Conservation (phyloP, 2,888 invertebrate genomes). For the Harpalus rubripes region DNA sequence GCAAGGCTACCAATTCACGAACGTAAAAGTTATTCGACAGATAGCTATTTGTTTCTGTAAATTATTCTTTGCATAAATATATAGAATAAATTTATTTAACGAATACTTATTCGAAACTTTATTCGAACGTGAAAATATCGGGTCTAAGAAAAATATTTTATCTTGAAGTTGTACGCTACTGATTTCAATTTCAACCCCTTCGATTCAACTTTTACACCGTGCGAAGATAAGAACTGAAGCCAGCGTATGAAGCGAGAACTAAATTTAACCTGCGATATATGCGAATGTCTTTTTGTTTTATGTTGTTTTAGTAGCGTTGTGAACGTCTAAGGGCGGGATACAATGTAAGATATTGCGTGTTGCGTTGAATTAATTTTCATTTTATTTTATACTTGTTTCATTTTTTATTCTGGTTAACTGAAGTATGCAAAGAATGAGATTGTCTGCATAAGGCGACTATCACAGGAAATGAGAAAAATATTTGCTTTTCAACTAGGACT, state of each 20-base stretch:
- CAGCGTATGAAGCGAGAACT: conserved; percentile 59
- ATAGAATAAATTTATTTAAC: too few species aligned
- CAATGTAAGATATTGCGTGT: conserved; percentile 60
- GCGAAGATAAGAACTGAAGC: conserved; percentile 52
- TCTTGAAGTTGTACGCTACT: not conserved
- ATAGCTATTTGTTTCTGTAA: too few species aligned
- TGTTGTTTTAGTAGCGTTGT: conserved; percentile 58
- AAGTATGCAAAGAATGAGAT: conserved; percentile 20
- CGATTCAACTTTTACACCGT: conserved; percentile 51
- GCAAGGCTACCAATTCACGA: too few species aligned
- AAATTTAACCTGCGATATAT: conserved; percentile 62
- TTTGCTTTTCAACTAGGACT: not conserved
- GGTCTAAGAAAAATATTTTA: not conserved
- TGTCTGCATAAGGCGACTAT: conserved; percentile 11
- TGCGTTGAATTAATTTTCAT: conserved; percentile 50
- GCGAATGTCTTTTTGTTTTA: conserved; percentile 65
- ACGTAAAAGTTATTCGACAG: too few species aligned
- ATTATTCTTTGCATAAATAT: too few species aligned
- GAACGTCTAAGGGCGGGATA: conserved; percentile 55
- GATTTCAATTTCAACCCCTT: conserved; percentile 1
- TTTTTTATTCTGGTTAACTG: conserved; percentile 16
- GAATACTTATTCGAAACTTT: too few species aligned
- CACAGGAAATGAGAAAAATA: conserved; percentile 34
- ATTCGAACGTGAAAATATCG: too few species aligned
- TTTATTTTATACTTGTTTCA: conserved; percentile 19